These are phyloP conservation scores for Drosophila melanosoma DNA, from an alignment of 2,888 invertebrate species.

Conservation along the genomic window DNA sequence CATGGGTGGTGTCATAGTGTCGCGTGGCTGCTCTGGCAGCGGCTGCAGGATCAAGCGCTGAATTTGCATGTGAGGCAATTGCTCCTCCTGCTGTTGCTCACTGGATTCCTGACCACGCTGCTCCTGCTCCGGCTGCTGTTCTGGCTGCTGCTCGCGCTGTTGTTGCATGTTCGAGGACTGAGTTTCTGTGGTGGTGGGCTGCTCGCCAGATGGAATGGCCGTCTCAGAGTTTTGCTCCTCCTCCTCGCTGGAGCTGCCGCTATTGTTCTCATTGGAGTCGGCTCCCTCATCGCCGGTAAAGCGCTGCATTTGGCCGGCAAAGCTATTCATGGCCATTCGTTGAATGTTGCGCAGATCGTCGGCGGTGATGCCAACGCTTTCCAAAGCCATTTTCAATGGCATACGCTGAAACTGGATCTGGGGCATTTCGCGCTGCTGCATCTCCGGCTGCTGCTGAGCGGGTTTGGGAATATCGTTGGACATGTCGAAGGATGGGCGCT, in stretches of 20 bases:
- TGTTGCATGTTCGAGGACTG: slow-evolving; percentile 46
- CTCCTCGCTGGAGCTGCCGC: slow-evolving; percentile 77
- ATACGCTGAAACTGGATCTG: slow-evolving; percentile 83
- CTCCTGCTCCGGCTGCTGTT: slow-evolving; percentile 41
- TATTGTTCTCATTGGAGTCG: slow-evolving; percentile 77
- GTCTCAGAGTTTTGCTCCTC: slow-evolving; percentile 61
- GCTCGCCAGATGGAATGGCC: slow-evolving; percentile 53
- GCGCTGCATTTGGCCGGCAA: slow-evolving; percentile 83
- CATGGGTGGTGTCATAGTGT: slow-evolving; percentile 84
- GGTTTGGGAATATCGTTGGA: slow-evolving; percentile 83
- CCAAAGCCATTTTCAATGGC: slow-evolving; percentile 83
- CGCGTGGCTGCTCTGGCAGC: slow-evolving; percentile 83
- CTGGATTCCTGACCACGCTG: slow-evolving; percentile 52
- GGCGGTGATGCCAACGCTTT: slow-evolving; percentile 84
- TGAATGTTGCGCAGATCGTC: slow-evolving; percentile 85
- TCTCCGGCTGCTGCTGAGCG: slow-evolving; percentile 72
- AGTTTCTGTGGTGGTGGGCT: slow-evolving; percentile 49
- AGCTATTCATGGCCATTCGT: slow-evolving; percentile 84
- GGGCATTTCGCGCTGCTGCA: slow-evolving; percentile 58
- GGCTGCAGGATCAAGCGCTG: slow-evolving; percentile 82
- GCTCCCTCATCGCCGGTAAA: slow-evolving; percentile 81
- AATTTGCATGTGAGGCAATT: slow-evolving; percentile 79
- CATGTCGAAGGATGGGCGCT: slow-evolving; percentile 84
- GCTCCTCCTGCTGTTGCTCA: slow-evolving; percentile 81
- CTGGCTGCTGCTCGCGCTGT: slow-evolving; percentile 29